A percentile compares a stretch with the other conserved stretches of the same genome.
These are phyloP conservation scores for Furnarius figulus DNA, from an alignment of 2,113 vertebrate species.

Conservation along the genomic window DNA sequence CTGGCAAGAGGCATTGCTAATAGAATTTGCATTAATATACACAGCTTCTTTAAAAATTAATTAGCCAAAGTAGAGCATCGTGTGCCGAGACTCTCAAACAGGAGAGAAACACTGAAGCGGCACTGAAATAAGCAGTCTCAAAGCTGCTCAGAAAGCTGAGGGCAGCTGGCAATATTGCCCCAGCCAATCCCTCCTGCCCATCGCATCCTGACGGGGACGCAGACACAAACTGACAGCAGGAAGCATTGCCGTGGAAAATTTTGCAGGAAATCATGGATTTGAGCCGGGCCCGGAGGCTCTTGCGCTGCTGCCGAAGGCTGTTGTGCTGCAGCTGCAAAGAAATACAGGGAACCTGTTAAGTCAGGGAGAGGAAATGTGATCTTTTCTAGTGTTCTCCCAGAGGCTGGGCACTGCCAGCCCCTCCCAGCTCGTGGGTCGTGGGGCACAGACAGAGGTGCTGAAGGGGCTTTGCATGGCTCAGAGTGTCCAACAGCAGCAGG, in stretches of 20 bases:
- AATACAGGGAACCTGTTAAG: not conserved
- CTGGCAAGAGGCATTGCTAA: constrained; percentile 40
- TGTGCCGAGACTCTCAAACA: constrained; percentile 42
- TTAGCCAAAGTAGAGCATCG: constrained; percentile 51
- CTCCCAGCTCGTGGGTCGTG: not conserved
- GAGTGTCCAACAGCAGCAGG: not conserved
- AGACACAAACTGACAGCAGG: not conserved
- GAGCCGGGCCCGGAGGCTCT: not conserved
- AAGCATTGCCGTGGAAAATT: not conserved
- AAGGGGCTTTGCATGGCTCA: not conserved
- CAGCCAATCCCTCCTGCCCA: not conserved
- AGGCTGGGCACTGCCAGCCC: not conserved
- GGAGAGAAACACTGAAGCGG: constrained; percentile 9
- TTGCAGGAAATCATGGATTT: not conserved
- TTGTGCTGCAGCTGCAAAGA: not conserved
- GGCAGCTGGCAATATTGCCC: not conserved
- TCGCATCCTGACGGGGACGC: not conserved
- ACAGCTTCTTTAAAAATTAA: constrained; percentile 60
- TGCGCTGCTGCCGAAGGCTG: not conserved
- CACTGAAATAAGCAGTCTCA: not conserved
- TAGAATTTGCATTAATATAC: constrained; percentile 56
- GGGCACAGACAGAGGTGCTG: not conserved
- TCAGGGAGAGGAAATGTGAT: not conserved
- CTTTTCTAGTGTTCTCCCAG: not conserved
- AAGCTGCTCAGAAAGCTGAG: not conserved